Conservation (phyloP, 2,888 invertebrate species). For the Isoperla grammatica region DNA sequence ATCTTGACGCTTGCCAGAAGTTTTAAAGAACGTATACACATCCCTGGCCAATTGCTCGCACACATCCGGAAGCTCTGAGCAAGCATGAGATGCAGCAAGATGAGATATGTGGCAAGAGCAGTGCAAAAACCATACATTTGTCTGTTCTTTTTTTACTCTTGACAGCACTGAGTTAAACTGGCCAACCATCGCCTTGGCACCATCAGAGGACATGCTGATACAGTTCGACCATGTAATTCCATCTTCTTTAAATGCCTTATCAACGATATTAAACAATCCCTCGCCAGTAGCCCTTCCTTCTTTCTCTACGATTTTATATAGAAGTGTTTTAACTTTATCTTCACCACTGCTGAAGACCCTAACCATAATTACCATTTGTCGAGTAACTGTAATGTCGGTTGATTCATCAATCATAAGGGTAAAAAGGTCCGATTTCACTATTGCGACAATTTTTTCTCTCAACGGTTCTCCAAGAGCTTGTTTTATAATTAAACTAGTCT, state of each 20-base stretch:
- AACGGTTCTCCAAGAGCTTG: neutral
- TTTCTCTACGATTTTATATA: neutral
- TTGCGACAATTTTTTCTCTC: neutral
- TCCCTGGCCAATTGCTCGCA: slow-evolving; percentile 6
- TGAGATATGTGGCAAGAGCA: no score
- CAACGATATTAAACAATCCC: no score
- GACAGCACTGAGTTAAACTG: neutral
- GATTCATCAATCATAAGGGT: slow-evolving; percentile 9
- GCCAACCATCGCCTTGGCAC: neutral
- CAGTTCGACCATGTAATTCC: no score
- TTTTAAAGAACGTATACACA: neutral
- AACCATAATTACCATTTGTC: slow-evolving; percentile 3
- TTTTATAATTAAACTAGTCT: neutral
- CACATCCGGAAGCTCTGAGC: slow-evolving; percentile 3
- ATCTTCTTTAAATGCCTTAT: no score
- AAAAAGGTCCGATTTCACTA: neutral
- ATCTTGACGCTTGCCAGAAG: slow-evolving; percentile 7
- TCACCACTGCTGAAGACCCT: neutral
- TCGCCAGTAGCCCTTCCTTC: neutral
- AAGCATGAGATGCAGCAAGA: slow-evolving; percentile 8
- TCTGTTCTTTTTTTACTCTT: slow-evolving; percentile 2
- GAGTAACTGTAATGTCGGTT: slow-evolving; percentile 5
- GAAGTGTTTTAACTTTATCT: neutral
- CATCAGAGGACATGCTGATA: neutral
- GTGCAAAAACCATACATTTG: neutral